Evolutionary conservation across 2,113 vertebrate species (phyloP).

Genomic region (Petromus typicus): DNA sequence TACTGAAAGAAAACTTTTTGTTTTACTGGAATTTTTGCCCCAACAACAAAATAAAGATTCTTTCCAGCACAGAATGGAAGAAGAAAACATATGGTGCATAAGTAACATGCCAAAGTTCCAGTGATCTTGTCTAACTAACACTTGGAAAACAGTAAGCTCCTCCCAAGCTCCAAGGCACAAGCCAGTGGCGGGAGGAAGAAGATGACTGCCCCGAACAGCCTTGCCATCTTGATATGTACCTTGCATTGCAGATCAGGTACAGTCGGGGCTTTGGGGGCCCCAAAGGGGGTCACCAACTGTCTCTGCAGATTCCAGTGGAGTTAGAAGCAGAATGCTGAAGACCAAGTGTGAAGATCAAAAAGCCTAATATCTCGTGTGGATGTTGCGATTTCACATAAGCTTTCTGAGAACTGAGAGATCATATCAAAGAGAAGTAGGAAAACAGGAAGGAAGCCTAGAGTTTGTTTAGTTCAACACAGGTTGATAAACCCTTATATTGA

Average conservation of each 20-base stretch:
- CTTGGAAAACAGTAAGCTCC: neutral
- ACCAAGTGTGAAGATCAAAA: neutral
- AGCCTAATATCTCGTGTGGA: neutral
- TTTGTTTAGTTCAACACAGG: constrained; percentile 1
- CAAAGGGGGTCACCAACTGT: neutral
- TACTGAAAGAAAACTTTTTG: neutral
- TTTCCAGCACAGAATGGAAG: neutral
- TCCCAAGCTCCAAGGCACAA: accelerated
- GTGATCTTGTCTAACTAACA: neutral
- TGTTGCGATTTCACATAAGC: neutral
- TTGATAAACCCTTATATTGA: neutral
- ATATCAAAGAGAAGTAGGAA: neutral
- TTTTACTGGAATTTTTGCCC: neutral
- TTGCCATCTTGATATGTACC: neutral
- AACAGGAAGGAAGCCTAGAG: neutral
- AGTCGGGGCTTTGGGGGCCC: neutral
- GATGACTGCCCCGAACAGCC: accelerated
- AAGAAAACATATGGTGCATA: neutral
- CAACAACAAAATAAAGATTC: neutral
- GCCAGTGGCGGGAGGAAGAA: neutral
- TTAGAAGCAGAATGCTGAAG: neutral
- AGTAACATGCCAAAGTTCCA: neutral
- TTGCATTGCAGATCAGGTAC: neutral
- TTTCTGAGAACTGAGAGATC: neutral
- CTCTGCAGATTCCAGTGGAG: neutral